Evolutionary conservation across 2,113 vertebrate genomes (phyloP).

Genomic region (Tragelaphus strepsiceros): DNA sequence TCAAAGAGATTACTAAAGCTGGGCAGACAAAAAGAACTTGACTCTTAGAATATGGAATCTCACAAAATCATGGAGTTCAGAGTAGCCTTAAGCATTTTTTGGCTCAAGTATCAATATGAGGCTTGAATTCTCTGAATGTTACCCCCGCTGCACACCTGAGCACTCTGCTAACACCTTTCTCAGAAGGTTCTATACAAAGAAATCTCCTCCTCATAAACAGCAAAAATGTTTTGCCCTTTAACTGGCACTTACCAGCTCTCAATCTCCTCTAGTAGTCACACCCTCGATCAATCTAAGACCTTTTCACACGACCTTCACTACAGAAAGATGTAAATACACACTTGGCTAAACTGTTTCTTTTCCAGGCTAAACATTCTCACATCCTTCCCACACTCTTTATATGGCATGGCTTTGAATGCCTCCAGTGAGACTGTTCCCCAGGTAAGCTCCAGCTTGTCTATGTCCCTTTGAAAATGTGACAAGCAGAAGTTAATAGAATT

Average conservation of each 20-base stretch:
- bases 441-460: not conserved
- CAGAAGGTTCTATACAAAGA: not conserved
- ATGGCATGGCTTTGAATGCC: not conserved
- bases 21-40: not conserved
- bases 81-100: not conserved
- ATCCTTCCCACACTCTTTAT: not conserved
- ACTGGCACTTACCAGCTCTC: not conserved
- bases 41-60: not conserved
- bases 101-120: not conserved
- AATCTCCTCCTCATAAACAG: not conserved
- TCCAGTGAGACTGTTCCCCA: not conserved
- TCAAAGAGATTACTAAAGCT: not conserved
- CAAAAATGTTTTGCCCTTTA: not conserved
- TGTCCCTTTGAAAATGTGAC: not conserved
- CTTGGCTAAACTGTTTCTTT: not conserved
- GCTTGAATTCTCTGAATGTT: not conserved
- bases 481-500: not conserved
- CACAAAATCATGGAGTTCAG: not conserved
- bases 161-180: not conserved
- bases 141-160: not conserved
- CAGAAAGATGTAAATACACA: not conserved
- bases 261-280: not conserved
- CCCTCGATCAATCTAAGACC: fast-evolving
- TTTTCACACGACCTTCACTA: not conserved
- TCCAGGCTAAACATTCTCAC: not conserved